A percentile compares a stretch with the other conserved stretches of the same genome.
These are phyloP conservation scores for Pluvianellus socialis DNA, from an alignment of 2,113 vertebrate species.

Conservation along the genomic window DNA sequence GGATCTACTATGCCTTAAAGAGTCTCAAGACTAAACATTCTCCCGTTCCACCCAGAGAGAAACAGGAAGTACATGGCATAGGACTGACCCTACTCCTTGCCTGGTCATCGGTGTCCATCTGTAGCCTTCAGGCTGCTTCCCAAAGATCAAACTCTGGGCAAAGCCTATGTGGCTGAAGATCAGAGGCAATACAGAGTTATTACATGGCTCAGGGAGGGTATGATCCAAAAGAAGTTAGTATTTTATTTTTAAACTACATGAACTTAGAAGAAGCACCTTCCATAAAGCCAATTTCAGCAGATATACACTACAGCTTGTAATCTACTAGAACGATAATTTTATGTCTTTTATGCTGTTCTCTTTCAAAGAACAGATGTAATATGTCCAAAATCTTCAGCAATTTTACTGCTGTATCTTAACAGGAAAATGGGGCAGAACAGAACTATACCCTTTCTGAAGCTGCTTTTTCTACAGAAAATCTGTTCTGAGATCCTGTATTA, in stretches of 20 bases:
- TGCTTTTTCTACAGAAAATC: background rate
- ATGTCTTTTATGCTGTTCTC: background rate
- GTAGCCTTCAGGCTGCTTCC: background rate
- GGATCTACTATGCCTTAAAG: background rate
- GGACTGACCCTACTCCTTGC: background rate
- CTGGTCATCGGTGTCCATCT: fast-evolving
- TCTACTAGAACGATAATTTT: conserved; percentile 8
- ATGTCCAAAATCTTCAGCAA: conserved; percentile 21
- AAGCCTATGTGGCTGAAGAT: background rate
- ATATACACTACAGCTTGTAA: background rate
- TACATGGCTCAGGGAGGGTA: background rate
- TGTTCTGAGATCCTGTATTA: background rate
- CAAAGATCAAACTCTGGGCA: background rate
- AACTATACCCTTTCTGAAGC: background rate
- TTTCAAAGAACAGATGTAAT: background rate
- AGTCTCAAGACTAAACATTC: background rate
- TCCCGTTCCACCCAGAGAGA: background rate
- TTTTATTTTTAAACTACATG: background rate
- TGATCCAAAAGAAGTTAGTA: background rate
- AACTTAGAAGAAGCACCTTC: background rate
- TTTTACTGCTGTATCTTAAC: background rate
- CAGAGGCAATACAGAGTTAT: background rate
- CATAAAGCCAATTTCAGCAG: background rate
- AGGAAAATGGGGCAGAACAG: background rate
- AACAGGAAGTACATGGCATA: background rate